Conservation (phyloP, 2,888 invertebrate genomes). For the Pyrgus malvae region DNA sequence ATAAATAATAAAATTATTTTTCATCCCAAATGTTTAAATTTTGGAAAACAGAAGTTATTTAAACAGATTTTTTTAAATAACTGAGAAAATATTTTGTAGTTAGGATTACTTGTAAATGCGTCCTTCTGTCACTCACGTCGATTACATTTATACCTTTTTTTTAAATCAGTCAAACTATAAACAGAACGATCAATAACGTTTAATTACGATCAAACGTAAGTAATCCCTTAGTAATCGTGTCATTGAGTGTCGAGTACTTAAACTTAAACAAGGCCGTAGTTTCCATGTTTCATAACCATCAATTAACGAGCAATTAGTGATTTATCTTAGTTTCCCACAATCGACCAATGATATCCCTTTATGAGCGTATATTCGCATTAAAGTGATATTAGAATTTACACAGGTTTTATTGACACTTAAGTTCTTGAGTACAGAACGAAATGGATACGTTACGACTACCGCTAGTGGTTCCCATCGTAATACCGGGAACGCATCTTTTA, state of each 20-base stretch:
- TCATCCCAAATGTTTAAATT: too few species aligned
- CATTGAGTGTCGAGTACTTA: slow-evolving; percentile 9
- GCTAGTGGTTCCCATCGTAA: not conserved
- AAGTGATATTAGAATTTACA: slow-evolving; percentile 1
- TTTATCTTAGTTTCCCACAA: slow-evolving; percentile 6
- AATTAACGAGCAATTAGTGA: slow-evolving; percentile 12
- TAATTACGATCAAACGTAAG: not conserved
- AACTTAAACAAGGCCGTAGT: slow-evolving; percentile 19
- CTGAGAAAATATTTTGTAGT: too few species aligned
- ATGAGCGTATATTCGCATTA: not conserved
- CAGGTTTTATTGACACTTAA: not conserved
- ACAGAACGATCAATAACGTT: not conserved
- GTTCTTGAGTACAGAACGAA: not conserved
- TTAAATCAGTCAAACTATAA: too few species aligned
- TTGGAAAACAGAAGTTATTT: too few species aligned
- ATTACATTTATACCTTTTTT: too few species aligned
- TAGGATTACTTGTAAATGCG: too few species aligned
- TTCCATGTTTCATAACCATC: slow-evolving; percentile 16
- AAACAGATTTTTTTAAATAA: too few species aligned
- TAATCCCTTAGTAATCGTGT: not conserved
- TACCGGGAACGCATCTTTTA: not conserved
- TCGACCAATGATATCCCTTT: not conserved
- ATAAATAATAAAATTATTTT: too few species aligned
- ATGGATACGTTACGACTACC: not conserved
- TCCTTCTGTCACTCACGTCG: too few species aligned